Evolutionary conservation across 2,113 vertebrate species (phyloP), one percentile per base, ranked within the genome.

Genomic region (Cavia aperea): DNA sequence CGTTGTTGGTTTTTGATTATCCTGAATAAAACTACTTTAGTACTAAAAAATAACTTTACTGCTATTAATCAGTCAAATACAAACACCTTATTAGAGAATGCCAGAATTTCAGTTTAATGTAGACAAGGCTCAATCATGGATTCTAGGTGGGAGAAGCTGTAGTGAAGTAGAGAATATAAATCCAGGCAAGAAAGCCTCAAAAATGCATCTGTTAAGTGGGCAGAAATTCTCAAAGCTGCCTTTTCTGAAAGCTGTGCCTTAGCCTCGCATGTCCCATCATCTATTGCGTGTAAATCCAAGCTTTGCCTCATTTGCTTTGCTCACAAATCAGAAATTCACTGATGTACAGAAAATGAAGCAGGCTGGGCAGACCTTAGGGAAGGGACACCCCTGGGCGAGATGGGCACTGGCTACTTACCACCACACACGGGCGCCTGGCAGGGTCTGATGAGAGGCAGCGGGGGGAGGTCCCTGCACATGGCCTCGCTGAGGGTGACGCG

Each of bases 351-450:
- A 70, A 85, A 46, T 1, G 10, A 60, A 66, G 78, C 72, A 29
- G 6, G 2, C 0, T 1, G 66, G 19, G n/a, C 4, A 81, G 82
- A 85, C 68, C 0, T 43, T 54, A 24, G 0, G 51, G 90, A 15
- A 49, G 16, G 0, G 62, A 75, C 73, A 31, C 10, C 86, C 51
- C 85, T 9, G 7, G 81, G 10, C 3, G 73, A 51, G n/a, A 23
- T 0, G 9, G 65, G 90, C 88, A 4, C 0, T 24, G 31, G 86
- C 89, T 91, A 98, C 99, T 99, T 98, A 99, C 99, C 98, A 54
- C 95, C 96, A 95, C 99, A 99, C 72, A 96, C 89, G 62, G 96
- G 97, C 98, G 98, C 97, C 93, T 97, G 98, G 96, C 99, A 99
- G 65, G 98, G 96, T 93, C 98, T 98, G 70, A 98, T 92, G 15